Base-by-base conservation (phyloP, 92 coral and sea anemone genomes). In the Galaxea fascicularis region DNA sequence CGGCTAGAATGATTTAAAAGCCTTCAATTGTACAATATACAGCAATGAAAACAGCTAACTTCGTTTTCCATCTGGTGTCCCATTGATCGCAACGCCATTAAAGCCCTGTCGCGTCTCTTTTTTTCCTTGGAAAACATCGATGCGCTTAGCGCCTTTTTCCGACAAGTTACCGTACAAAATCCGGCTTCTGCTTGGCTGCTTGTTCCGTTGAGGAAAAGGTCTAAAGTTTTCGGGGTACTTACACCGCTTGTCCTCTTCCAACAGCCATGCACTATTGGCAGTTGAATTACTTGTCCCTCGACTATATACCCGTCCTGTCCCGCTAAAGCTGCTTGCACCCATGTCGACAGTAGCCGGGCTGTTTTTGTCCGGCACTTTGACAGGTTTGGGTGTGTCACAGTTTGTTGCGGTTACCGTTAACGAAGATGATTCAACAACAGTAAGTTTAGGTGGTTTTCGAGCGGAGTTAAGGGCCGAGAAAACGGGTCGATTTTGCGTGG, bases 141-240 rank as follows among this genome's bases (percentile, higher is more conserved):
- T 92, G 68, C 93, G 88, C 86, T 87, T 96, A 0, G 88, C 85
- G 10, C 98, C 98, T 45, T 88, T 90, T 27, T 87, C 92, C 26
- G 96, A 89, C 70, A 93, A 77, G 60, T 92, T 92, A 21, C 95
- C 94, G 78, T 96, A 96, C 8, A 96, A 86, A 71, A 96, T 90
- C 60, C 92, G 87, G 63, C 98, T 95, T 57, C 98, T 89, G 15
- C 78, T 84, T 0, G 91, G 86, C 45, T 80, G 83, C 73, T 91
- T 93, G 77, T 86, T 91, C 41, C 95, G 80, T 79, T 93, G 98
- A 16, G 99, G 98, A 56, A 96, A 96, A 6, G 99, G 99, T 27
- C 80, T 89, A 63, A 96, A 96, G 66, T 96, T 94, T 17, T 89
- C 80, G 39, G 99, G 99, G 75, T 96, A 96, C 1, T 88, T 90